Evolutionary conservation across 37 sponge, comb jelly and placozoan genomes (phyloP).

Genomic region (Beroe forskalii): DNA sequence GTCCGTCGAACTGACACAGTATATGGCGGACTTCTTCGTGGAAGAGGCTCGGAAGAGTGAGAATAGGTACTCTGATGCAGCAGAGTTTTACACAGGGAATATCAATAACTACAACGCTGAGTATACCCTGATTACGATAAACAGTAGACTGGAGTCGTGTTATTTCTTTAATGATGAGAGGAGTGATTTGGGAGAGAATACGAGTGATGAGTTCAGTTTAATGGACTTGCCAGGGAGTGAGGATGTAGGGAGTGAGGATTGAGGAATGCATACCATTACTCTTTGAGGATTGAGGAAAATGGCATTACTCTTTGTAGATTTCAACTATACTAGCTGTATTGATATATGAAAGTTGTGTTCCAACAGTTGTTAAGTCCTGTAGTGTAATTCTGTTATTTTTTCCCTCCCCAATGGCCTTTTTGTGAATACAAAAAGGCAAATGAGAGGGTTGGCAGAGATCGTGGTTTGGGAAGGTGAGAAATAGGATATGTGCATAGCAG

Average conservation of each 20-base stretch:
- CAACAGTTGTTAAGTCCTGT: too few species aligned
- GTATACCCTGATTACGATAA: slow-evolving; percentile 68
- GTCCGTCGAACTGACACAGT: slow-evolving; percentile 76
- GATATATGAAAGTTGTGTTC: too few species aligned
- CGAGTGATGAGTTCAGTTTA: slow-evolving; percentile 5
- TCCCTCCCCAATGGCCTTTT: too few species aligned
- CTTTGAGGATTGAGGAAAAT: too few species aligned
- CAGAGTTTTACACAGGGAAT: slow-evolving; percentile 67
- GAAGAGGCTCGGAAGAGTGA: slow-evolving; percentile 78
- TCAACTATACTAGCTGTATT: too few species aligned
- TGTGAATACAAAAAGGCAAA: too few species aligned
- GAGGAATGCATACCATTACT: too few species aligned
- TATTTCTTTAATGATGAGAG: slow-evolving; percentile 67
- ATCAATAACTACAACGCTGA: slow-evolving; percentile 80
- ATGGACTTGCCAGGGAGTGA: not conserved
- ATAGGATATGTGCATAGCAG: too few species aligned
- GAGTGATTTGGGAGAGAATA: not conserved
- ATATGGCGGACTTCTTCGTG: slow-evolving; percentile 81
- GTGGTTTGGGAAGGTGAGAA: too few species aligned
- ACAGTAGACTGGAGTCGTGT: slow-evolving; percentile 68
- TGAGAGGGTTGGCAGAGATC: too few species aligned
- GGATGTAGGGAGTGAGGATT: not conserved
- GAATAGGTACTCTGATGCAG: slow-evolving; percentile 72
- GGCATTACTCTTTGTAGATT: too few species aligned
- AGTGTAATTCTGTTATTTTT: too few species aligned